phyloP scores from a whole-genome alignment of 2,797 vertebrate genomes.

The Novumbra hubbsi region DNA sequence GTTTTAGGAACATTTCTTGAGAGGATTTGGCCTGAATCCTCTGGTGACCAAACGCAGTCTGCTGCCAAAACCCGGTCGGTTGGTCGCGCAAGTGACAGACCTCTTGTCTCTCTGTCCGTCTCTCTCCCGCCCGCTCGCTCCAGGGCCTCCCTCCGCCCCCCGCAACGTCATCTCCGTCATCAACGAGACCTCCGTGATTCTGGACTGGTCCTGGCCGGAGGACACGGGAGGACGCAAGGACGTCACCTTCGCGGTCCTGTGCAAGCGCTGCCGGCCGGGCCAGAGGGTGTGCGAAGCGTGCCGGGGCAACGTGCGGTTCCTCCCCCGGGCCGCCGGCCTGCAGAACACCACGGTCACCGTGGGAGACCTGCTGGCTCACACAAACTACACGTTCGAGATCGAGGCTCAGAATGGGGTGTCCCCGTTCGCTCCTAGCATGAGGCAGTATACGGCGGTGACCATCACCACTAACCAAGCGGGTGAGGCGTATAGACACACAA shows the following conservation, averaged over 20 bases:
- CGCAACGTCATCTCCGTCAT: conserved; percentile 97
- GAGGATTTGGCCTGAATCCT: conserved; percentile 14
- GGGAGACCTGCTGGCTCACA: conserved; percentile 92
- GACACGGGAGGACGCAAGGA: conserved; percentile 91
- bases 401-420: conserved; percentile 93
- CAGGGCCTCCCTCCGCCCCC: conserved; percentile 92
- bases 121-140: conserved; percentile 6
- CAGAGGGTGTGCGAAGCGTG: conserved; percentile 84
- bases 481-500: conserved; percentile 63
- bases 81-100: conserved; percentile 1
- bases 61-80: background rate
- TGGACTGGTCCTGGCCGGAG: conserved; percentile 97
- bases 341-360: conserved; percentile 93
- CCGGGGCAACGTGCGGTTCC: conserved; percentile 84
- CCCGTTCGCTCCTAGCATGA: conserved; percentile 72
- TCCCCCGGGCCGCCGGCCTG: conserved; percentile 85
- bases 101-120: conserved; percentile 9
- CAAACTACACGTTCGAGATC: conserved; percentile 98
- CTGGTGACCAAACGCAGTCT: background rate
- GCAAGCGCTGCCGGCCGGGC: conserved; percentile 83
- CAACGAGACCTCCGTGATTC: conserved; percentile 97
- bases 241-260: conserved; percentile 89
- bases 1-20: no score
- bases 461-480: conserved; percentile 98
- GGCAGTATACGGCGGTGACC: conserved; percentile 90